phyloP scores from a whole-genome alignment of 2,888 invertebrate genomes.

The Callimorpha dominula region DNA sequence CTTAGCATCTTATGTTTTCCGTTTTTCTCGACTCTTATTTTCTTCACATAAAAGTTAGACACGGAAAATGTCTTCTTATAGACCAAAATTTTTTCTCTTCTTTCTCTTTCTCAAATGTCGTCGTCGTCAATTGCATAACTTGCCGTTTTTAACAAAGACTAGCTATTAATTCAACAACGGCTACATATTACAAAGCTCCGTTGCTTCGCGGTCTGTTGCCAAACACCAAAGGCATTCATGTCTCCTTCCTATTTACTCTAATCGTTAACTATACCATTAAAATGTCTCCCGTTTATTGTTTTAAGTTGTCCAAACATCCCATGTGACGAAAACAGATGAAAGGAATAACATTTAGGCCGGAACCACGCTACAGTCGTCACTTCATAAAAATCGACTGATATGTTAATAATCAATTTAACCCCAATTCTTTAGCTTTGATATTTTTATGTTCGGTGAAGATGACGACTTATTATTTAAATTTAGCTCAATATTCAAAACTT shows the following conservation, averaged over 20 bases:
- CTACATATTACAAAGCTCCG: conserved; percentile 12
- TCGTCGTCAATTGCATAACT: not conserved
- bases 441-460: no score
- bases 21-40: no score
- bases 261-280: conserved; percentile 20
- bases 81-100: no score
- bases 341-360: conserved; percentile 25
- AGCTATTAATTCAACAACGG: conserved; percentile 15
- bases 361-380: not conserved
- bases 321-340: conserved; percentile 42
- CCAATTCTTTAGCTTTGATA: not conserved
- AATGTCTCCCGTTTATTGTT: conserved; percentile 34
- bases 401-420: not conserved
- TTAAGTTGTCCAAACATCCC: conserved; percentile 37
- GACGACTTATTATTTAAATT: no score
- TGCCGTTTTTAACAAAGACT: conserved; percentile 8
- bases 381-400: not conserved
- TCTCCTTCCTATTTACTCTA: conserved; percentile 29
- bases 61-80: no score
- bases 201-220: conserved; percentile 16
- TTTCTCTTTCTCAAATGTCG: not conserved
- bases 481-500: no score
- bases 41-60: no score
- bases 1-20: no score
- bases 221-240: conserved; percentile 7